Base-by-base conservation (phyloP, 2,888 invertebrate genomes). In the Candidula unifasciata region DNA sequence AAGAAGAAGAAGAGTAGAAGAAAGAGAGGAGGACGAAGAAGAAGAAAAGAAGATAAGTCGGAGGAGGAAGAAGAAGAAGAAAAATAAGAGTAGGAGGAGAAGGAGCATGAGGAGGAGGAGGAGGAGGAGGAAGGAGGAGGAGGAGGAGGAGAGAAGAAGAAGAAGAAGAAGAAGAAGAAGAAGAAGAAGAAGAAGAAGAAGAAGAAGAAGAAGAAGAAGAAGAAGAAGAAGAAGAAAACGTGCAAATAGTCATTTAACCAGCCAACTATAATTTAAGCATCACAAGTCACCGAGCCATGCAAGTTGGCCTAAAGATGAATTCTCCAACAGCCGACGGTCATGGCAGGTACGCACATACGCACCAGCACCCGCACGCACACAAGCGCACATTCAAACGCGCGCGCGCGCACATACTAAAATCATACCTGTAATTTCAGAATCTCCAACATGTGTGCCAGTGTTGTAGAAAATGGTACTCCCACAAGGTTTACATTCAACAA, bases 321-420 rank as follows among this genome's bases (percentile, higher is more conserved):
- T 44, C 44, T n/a, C 60, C 10, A 18, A 60, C 60, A 60, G 24
- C 60, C 60, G 18, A 5, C 60, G 8, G 21, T n/a, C 24, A n/a
- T 21, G 27, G 27, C 30, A 66, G n/a, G 24, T 27, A 3, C n/a
- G 27, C 66, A 66, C 13, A 5, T 27, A n/a, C 66, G 27, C 27
- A 66, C 66, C 8, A 3, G 27, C 66, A n/a, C 66, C 6, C 27
- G 27, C n/a, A n/a, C 57, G 30, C 30, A 78, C 30, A 57, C 21
- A 83, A 30, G 71, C n/a, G 35, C 35, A 71, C 24, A 78, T 16
- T 57, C 44, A 78, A n/a, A 76, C 18, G 30, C 35, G 68, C 24
- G 24, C 35, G 76, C 33, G 74, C 57, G 74, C 35, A 84, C 35
- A 76, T 33, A 84, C 21, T 74, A 18, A 73, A 44, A 10, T 6